These are phyloP conservation scores for Helostoma temminkii DNA, from an alignment of 2,797 vertebrate species.

Conservation along the genomic window DNA sequence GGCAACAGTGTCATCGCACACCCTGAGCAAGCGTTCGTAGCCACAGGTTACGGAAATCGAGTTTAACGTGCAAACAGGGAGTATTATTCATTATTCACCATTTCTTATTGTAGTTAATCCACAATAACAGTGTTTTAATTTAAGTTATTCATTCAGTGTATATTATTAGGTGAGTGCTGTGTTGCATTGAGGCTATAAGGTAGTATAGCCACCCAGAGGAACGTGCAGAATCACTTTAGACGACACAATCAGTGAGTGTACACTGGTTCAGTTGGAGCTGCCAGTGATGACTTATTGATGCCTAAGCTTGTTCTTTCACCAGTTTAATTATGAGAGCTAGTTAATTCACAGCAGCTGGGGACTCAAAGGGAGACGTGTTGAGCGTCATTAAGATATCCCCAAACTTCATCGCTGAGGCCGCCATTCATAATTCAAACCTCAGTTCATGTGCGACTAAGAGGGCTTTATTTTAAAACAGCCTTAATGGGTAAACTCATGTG, in stretches of 20 bases:
- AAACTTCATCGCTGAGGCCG: constrained; percentile 78
- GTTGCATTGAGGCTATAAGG: constrained; percentile 46
- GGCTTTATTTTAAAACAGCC: constrained; percentile 82
- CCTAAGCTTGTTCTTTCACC: constrained; percentile 74
- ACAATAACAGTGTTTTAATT: constrained; percentile 45
- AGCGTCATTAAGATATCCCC: constrained; percentile 83
- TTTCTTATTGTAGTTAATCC: constrained; percentile 47
- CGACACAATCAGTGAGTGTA: constrained; percentile 62
- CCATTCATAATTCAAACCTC: constrained; percentile 84
- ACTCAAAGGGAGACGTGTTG: constrained; percentile 73
- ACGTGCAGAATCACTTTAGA: constrained; percentile 53
- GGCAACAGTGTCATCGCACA: constrained; percentile 34
- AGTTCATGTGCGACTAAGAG: constrained; percentile 79
- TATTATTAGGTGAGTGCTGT: constrained; percentile 53
- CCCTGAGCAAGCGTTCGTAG: constrained; percentile 21
- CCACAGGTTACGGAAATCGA: constrained; percentile 51
- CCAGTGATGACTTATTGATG: constrained; percentile 81
- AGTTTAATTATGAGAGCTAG: constrained; percentile 82
- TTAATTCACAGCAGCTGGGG: constrained; percentile 76
- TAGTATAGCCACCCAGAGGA: constrained; percentile 47
- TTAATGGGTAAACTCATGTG: constrained; percentile 85
- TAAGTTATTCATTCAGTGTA: constrained; percentile 39
- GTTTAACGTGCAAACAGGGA: constrained; percentile 50
- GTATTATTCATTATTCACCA: constrained; percentile 51
- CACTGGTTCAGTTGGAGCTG: constrained; percentile 61